Evolutionary conservation across 2,113 vertebrate species (phyloP), one percentile per base, ranked within the genome.

Genomic region (Myxocyprinus asiaticus): DNA sequence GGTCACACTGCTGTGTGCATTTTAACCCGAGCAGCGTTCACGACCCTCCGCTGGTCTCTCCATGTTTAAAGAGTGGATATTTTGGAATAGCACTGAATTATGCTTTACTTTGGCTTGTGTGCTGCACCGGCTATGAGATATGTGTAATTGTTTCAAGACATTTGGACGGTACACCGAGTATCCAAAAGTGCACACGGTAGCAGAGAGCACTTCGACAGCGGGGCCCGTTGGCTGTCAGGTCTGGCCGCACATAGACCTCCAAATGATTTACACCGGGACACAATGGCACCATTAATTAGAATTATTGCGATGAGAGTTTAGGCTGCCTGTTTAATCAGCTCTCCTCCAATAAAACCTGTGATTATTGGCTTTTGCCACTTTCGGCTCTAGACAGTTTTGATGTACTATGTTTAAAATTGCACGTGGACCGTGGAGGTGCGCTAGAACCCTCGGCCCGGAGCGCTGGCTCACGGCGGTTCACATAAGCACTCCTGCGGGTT

Each of bases 71-170:
- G 14, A 51, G 62, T 48, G 72, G 78, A 78, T 67, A 75, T 80
- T 78, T 80, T 76, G 42, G 81, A 78, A 80, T 61, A 62, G 76
- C 61, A 64, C 68, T 67, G 67, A 73, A 65, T 79, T 82, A 11
- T 78, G 63, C 82, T 82, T 86, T 82, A 82, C 78, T 78, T 84
- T 84, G 82, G 76, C 80, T 74, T 59, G 44, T 80, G 66, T 33
- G 9, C 43, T 10, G 69, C 45, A 74, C 56, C 61, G 59, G 67
- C 59, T 76, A 66, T 77, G 61, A 80, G 81, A 82, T 82, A 81
- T 65, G 64, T 72, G 77, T 85, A 87, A 87, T 82, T 79, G 82
- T 76, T 85, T 87, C 82, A 87, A 87, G 86, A 84, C 82, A 44
- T 79, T 80, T 83, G 85, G 81, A 80, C 33, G 6, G 6, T 33